These are phyloP conservation scores for Coreius guichenoti DNA, from an alignment of 2,797 vertebrate species.

Conservation along the genomic window DNA sequence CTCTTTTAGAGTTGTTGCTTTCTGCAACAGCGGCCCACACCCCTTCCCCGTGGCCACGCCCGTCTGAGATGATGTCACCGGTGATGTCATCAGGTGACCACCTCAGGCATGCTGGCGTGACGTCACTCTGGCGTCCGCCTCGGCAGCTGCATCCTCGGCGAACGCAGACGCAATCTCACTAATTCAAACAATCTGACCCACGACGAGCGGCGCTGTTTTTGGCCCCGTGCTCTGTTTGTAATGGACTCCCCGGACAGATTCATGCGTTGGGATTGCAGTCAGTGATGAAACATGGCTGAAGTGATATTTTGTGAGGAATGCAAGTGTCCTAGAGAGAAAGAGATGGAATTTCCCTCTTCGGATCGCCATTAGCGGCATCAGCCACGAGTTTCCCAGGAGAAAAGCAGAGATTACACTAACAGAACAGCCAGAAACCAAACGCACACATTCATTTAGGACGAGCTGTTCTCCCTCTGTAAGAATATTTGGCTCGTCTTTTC, in stretches of 20 bases:
- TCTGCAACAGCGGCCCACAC: constrained; percentile 67
- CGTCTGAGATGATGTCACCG: constrained; percentile 79
- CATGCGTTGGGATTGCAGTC: constrained; percentile 68
- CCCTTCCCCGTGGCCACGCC: constrained; percentile 73
- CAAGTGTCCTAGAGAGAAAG: background rate
- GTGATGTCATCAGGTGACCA: constrained; percentile 85
- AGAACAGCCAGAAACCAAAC: background rate
- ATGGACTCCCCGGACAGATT: constrained; percentile 67
- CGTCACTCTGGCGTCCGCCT: constrained; percentile 67
- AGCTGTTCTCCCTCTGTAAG: background rate
- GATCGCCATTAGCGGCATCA: constrained; percentile 19
- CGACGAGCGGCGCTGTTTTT: constrained; percentile 66
- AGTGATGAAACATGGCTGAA: constrained; percentile 65
- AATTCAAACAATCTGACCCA: constrained; percentile 74
- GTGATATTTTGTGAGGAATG: constrained; percentile 53
- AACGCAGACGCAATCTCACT: constrained; percentile 65
- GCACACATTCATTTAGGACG: background rate
- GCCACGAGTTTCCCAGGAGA: background rate
- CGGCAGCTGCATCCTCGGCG: constrained; percentile 63
- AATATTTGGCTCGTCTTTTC: background rate
- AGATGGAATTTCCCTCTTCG: constrained; percentile 48
- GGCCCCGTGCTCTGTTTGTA: constrained; percentile 63
- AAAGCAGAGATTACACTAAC: background rate
- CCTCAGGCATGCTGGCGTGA: constrained; percentile 73
- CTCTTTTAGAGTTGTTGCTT: constrained; percentile 18